phyloP scores from a whole-genome alignment of 2,888 invertebrate species.

The Eubasilissa splendida region DNA sequence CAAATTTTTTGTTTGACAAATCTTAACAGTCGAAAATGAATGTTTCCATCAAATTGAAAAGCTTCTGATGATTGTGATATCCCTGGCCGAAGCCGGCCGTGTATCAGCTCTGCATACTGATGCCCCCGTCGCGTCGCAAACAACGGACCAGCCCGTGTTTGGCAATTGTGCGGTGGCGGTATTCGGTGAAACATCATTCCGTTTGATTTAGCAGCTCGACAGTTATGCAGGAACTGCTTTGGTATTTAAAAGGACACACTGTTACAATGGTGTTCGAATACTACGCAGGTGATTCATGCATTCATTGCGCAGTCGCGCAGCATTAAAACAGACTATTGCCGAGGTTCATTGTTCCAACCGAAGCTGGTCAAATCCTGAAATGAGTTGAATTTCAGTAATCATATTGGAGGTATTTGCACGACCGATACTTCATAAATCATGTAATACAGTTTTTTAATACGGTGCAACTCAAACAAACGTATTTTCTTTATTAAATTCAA shows the following conservation, averaged over 20 bases:
- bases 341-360: not conserved
- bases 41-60: too few species aligned
- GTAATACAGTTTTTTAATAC: too few species aligned
- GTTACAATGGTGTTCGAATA: not conserved
- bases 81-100: not conserved
- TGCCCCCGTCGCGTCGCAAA: not conserved
- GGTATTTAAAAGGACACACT: slow-evolving; percentile 12
- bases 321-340: slow-evolving; percentile 7
- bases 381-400: too few species aligned
- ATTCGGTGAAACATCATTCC: slow-evolving; percentile 2
- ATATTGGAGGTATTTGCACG: too few species aligned
- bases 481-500: too few species aligned
- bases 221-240: slow-evolving; percentile 35
- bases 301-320: not conserved
- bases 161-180: not conserved
- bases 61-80: too few species aligned
- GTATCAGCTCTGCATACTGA: not conserved
- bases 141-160: not conserved
- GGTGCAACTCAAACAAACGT: too few species aligned
- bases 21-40: too few species aligned
- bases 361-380: too few species aligned
- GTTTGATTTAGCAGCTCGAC: not conserved
- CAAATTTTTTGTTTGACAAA: too few species aligned
- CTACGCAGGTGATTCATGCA: not conserved
- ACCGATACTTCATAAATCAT: too few species aligned